Evolutionary conservation across 2,797 vertebrate genomes (phyloP), one percentile per base, ranked within the genome.

Genomic region (Neostethus bicornis): DNA sequence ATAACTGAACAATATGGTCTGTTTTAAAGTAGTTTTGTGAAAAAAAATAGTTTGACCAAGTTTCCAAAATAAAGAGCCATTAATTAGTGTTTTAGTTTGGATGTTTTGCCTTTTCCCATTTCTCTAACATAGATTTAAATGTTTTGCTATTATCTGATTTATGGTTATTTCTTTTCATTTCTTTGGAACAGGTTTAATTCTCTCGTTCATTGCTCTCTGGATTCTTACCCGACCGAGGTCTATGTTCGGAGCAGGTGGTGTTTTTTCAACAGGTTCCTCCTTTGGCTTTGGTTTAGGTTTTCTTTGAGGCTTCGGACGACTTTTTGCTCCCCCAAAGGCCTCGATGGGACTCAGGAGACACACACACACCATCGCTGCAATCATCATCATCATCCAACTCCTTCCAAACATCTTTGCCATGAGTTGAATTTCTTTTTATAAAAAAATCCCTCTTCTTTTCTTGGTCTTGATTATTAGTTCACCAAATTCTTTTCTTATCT

Each of bases 201-300:
- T 5, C 12, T 4, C 5, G 0, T 7, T 20, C 0, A n/a, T n/a
- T n/a, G 38, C 37, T 10, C 26, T 38, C n/a, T 43, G 0, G 11
- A 51, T 7, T 61, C 73, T 83, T 81, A 92, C 90, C 89, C 70
- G 79, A 32, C 86, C 23, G 14, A 91, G 75, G 73, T 90, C 54
- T 68, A 90, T 47, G 52, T 81, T 79, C 57, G 51, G 59, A 49
- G 31, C 57, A 2, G 86, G 71, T 47, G 54, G 72, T 26, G 62
- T 60, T 45, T 44, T 12, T 0, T 81, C 76, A 16, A 74, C 47
- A 3, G 80, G 70, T 0, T 79, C 12, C 0, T 73, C 71, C 31
- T 71, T 67, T 20, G 79, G 53, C 51, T 81, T 85, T 61, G 67
- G 85, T 2, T 10, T 58, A 37, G 70, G 85, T 57, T 37, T 62